Conservation (phyloP, 2,113 vertebrate species). For the Psettodes erumei region DNA sequence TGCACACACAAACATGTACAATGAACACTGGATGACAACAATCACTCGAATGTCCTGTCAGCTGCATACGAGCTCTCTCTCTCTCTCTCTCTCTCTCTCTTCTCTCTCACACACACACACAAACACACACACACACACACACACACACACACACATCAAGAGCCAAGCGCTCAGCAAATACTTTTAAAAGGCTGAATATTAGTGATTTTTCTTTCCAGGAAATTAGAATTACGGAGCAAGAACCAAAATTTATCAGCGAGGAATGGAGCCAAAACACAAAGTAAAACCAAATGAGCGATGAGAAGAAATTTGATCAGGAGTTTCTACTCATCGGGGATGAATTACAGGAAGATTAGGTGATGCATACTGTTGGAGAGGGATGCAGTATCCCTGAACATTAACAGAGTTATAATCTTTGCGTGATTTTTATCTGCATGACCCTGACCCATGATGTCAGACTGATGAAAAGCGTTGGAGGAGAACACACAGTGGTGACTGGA, state of each 20-base stretch:
- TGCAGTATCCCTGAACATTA: slow-evolving; percentile 13
- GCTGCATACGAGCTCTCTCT: neutral
- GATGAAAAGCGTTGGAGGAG: slow-evolving; percentile 33
- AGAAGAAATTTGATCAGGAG: slow-evolving; percentile 48
- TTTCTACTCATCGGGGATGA: slow-evolving; percentile 45
- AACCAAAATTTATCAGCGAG: slow-evolving; percentile 37
- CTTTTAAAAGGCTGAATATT: slow-evolving; percentile 46
- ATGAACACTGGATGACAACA: slow-evolving; percentile 11
- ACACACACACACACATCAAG: neutral
- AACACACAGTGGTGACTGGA: slow-evolving; percentile 6
- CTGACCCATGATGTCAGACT: slow-evolving; percentile 23
- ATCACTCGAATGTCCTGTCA: slow-evolving; percentile 20
- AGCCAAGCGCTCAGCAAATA: slow-evolving; percentile 54
- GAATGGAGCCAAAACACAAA: slow-evolving; percentile 54
- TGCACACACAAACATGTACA: slow-evolving; percentile 7
- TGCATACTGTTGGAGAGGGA: slow-evolving; percentile 28
- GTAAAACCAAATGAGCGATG: slow-evolving; percentile 51
- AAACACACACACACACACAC: neutral
- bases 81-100: neutral
- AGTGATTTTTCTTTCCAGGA: slow-evolving; percentile 32
- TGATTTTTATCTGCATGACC: slow-evolving; percentile 22
- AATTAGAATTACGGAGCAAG: slow-evolving; percentile 46
- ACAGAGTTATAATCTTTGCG: slow-evolving; percentile 16
- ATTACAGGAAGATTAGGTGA: slow-evolving; percentile 45
- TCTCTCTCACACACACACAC: neutral